Evolutionary conservation across 2,888 invertebrate genomes (phyloP).

Genomic region (Lasioglossum vierecki): DNA sequence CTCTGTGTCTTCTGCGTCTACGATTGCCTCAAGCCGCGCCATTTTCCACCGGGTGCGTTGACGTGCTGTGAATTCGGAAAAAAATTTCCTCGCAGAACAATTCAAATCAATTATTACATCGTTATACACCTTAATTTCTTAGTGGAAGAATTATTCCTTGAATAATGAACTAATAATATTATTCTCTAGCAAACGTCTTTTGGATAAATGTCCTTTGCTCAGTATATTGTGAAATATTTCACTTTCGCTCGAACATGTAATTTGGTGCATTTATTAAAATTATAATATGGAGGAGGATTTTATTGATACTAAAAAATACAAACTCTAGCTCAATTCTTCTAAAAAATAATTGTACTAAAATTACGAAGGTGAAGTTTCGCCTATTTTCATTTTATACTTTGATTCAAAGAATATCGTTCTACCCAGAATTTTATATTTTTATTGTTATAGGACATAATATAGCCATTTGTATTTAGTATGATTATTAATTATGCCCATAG

Average conservation of each 20-base stretch:
- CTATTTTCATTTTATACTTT: background rate
- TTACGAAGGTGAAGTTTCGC: background rate
- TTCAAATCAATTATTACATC: background rate
- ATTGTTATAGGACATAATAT: background rate
- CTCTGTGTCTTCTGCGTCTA: conserved; percentile 64
- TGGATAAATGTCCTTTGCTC: background rate
- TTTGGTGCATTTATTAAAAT: background rate
- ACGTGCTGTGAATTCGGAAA: background rate
- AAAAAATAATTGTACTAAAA: background rate
- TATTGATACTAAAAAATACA: background rate
- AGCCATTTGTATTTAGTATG: background rate
- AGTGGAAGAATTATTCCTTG: background rate
- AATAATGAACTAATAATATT: background rate
- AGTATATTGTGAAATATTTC: background rate
- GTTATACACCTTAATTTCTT: background rate
- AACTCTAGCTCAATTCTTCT: background rate
- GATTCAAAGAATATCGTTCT: background rate
- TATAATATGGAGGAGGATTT: background rate
- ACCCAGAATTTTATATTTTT: background rate
- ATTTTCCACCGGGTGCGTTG: conserved; percentile 79
- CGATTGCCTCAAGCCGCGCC: conserved; percentile 75
- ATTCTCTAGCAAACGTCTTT: background rate
- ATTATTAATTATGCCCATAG: background rate
- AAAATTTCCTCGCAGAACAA: background rate
- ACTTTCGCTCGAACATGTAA: background rate